Evolutionary conservation across 1,140 invertebrate genomes (phyloP), one percentile per base, ranked within the genome.

Genomic region (Drosophila baimaii): DNA sequence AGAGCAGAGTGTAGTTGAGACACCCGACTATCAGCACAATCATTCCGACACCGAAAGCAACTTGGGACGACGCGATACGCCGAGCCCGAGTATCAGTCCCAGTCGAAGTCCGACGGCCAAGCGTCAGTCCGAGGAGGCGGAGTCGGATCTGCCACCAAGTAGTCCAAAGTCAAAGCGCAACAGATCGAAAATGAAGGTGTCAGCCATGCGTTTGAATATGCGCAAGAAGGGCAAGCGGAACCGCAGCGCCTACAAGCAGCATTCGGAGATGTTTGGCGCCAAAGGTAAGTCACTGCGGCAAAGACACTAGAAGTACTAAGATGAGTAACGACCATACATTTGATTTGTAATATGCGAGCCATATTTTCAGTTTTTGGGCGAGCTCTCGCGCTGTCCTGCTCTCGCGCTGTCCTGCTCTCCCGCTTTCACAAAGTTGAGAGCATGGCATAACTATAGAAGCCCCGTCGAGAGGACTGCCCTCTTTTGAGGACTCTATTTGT

Each of bases 31-130:
- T 39, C 68, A 57, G 21, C 51, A 61, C 27, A 89, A 83, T 71
- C 84, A 83, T 52, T 91, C 90, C 15, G 90, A 91, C n/a, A 91
- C 90, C 23, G 90, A 91, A 73, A 91, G 90, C 54, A 90, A 83
- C 74, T 61, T 86, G 47, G 90, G 90, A 3, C 47, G 61, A 10
- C 64, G 51, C n/a, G 56, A 51, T 4, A 77, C 49, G 15, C 64
- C 65, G 2, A 86, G 79, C 23, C 77, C 64, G 17, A 56, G 56
- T 47, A 13, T 9, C 37, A 39, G 79, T 44, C 35, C 51, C 80
- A 57, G 52, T 35, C 47, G 52, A 47, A 58, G 56, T 25, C 44
- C 47, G 8, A 13, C 46, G 25, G 37, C 43, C 8, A 64, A 71
- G 39, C 52, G 54, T 17, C 58, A 44, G 23, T 25, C 55, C 35